Evolutionary conservation across 2,888 invertebrate genomes (phyloP).

Genomic region (Lepidochitona cinerea): DNA sequence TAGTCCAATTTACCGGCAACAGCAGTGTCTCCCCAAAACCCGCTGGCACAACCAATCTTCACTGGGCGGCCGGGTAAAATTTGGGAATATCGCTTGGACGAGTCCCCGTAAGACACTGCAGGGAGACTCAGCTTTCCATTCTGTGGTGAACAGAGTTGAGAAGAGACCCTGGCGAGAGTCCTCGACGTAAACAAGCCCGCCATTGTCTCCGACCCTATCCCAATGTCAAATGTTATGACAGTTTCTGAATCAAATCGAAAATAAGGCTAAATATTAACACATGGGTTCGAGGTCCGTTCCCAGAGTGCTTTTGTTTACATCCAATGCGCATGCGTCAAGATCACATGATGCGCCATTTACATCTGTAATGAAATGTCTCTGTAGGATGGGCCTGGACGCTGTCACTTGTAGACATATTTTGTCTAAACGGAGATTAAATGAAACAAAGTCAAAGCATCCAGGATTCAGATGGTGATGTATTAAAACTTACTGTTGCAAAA

Average conservation of each 20-base stretch:
- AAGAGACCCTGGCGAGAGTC: neutral
- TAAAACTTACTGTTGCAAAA: neutral
- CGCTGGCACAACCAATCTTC: conserved; percentile 72
- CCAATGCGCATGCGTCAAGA: conserved; percentile 41
- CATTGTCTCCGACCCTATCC: neutral
- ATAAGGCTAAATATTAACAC: neutral
- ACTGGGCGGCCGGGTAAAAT: conserved; percentile 44
- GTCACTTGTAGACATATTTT: conserved; percentile 4
- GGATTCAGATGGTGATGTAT: neutral
- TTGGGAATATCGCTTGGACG: neutral
- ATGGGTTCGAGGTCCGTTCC: neutral
- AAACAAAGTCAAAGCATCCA: neutral
- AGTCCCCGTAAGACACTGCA: neutral
- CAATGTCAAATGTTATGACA: neutral
- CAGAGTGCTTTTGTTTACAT: neutral
- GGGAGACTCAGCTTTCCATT: neutral
- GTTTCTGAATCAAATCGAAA: too few species aligned
- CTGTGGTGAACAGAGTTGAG: neutral
- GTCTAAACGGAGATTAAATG: neutral
- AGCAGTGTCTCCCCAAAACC: conserved; percentile 74
- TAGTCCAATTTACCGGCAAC: conserved; percentile 66
- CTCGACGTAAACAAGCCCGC: neutral
- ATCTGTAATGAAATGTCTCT: conserved; percentile 6
- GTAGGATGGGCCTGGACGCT: conserved; percentile 5
- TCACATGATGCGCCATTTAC: conserved; percentile 42